These are phyloP conservation scores for Gallirallus australis DNA, from an alignment of 2,797 vertebrate genomes.

Conservation along the genomic window DNA sequence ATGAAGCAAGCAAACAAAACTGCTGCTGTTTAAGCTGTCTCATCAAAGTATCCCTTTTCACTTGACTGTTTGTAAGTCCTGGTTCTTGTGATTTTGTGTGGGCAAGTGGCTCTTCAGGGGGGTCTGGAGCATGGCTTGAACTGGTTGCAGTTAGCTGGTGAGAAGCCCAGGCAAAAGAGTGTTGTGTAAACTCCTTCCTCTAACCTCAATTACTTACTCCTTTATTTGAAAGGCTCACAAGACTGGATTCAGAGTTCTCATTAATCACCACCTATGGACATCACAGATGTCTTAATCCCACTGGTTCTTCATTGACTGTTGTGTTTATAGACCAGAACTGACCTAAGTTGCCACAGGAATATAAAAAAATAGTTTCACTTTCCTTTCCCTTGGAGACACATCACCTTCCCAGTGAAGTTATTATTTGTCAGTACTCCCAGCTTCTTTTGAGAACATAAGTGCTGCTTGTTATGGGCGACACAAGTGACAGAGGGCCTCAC, in stretches of 20 bases:
- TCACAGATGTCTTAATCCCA: conserved; percentile 31
- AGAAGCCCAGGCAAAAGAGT: neutral
- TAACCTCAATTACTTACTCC: neutral
- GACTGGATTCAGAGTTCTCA: conserved; percentile 4
- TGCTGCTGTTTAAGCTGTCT: neutral
- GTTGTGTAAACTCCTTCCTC: neutral
- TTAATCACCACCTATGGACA: conserved; percentile 45
- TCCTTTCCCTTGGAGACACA: conserved; percentile 34
- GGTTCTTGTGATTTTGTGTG: neutral
- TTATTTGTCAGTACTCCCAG: neutral
- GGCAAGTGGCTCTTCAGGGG: neutral
- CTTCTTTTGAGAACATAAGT: conserved; percentile 23
- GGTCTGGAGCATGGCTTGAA: neutral
- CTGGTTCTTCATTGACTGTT: conserved; percentile 28
- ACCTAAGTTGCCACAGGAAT: neutral
- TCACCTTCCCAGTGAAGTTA: conserved; percentile 2
- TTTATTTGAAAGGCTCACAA: neutral
- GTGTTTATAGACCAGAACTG: conserved; percentile 37
- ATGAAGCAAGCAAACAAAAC: conserved; percentile 36
- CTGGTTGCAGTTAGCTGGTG: neutral
- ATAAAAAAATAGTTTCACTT: neutral
- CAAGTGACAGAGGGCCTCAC: conserved; percentile 42
- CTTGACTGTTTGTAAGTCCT: neutral
- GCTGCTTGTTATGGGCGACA: conserved; percentile 11
- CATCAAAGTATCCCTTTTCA: conserved; percentile 39